These are phyloP conservation scores for Myiagra hebetior DNA, from an alignment of 2,113 vertebrate species.

Conservation along the genomic window DNA sequence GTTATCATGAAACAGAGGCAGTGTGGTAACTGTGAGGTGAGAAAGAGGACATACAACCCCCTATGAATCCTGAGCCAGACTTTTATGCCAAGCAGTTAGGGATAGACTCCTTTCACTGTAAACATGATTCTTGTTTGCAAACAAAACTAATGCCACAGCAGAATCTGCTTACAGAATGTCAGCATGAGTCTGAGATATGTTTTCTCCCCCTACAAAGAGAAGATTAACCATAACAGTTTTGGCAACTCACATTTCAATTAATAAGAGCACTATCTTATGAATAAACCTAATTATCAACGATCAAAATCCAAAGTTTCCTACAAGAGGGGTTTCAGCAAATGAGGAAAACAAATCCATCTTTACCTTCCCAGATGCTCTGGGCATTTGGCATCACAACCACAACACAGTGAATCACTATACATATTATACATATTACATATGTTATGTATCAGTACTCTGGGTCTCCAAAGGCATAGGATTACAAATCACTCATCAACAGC, in stretches of 20 bases:
- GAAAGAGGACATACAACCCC: not conserved
- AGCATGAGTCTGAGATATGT: not conserved
- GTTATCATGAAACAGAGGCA: not conserved
- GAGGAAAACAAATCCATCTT: not conserved
- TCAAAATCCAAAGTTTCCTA: not conserved
- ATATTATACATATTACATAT: not conserved
- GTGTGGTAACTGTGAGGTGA: not conserved
- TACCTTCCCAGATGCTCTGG: not conserved
- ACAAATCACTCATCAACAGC: not conserved
- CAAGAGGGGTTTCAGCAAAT: not conserved
- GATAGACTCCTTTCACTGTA: not conserved
- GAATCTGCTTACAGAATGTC: not conserved
- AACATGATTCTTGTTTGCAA: not conserved
- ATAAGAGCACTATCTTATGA: not conserved
- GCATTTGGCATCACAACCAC: not conserved
- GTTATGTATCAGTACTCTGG: not conserved
- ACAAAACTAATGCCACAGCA: not conserved
- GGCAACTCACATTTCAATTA: not conserved
- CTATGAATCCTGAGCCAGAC: accelerated
- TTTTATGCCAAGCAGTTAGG: not conserved
- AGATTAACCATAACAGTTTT: not conserved
- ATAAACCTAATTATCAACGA: not conserved
- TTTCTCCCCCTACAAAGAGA: not conserved
- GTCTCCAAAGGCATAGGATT: not conserved
- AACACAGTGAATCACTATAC: not conserved